A percentile compares a stretch with the other conserved stretches of the same genome.
Conservation (phyloP, 2,888 invertebrate genomes). For the Phymatocera aterrima region DNA sequence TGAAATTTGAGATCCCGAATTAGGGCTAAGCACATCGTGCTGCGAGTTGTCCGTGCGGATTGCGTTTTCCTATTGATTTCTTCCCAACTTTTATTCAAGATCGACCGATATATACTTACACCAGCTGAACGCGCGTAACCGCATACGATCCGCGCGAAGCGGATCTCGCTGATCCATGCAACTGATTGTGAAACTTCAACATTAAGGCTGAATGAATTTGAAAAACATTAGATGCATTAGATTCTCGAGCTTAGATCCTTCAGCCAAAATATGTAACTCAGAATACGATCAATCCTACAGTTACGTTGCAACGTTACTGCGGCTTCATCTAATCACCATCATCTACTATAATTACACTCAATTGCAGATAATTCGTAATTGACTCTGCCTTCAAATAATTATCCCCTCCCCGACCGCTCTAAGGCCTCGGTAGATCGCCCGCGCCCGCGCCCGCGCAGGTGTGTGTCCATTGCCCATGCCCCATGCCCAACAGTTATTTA, state of each 20-base stretch:
- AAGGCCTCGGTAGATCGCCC: background rate
- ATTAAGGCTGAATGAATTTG: too few species aligned
- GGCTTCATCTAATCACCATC: background rate
- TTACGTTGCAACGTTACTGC: background rate
- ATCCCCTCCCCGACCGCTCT: background rate
- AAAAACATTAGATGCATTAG: too few species aligned
- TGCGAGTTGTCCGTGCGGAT: background rate
- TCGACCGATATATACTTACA: too few species aligned
- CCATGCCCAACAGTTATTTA: constrained; percentile 27
- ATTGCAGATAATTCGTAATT: background rate
- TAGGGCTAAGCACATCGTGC: background rate
- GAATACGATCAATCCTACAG: background rate
- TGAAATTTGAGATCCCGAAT: constrained; percentile 7
- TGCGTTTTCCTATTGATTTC: background rate
- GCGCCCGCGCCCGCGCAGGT: background rate
- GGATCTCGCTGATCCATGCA: too few species aligned
- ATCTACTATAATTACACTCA: background rate
- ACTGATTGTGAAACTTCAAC: too few species aligned
- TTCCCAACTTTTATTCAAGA: background rate
- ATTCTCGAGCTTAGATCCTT: too few species aligned
- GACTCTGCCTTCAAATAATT: background rate
- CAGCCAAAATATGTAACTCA: too few species aligned
- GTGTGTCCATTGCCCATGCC: background rate
- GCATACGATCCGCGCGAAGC: too few species aligned
- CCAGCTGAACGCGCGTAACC: too few species aligned